A percentile compares a stretch with the other conserved stretches of the same genome.
phyloP scores from a whole-genome alignment of 2,888 invertebrate genomes.

The Labia minor region DNA sequence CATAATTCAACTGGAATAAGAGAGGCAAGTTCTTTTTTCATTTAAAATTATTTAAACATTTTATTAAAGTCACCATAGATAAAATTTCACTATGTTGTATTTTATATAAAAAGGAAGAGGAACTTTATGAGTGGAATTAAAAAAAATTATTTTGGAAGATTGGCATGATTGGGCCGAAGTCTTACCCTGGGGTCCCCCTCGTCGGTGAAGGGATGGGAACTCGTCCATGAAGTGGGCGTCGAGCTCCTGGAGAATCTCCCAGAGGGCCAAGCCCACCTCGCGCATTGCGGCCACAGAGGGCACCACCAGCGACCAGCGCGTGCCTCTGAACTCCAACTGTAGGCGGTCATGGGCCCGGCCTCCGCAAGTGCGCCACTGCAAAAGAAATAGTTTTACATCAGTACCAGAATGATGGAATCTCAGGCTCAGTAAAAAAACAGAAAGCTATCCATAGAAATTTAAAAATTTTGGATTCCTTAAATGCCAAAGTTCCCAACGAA shows the following conservation, averaged over 20 bases:
- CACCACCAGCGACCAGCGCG: conserved; percentile 46
- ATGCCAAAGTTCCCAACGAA: too few species aligned
- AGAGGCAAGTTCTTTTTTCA: too few species aligned
- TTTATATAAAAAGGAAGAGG: too few species aligned
- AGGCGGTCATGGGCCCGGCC: conserved; percentile 49
- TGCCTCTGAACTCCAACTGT: conserved; percentile 48
- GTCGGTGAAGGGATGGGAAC: conserved; percentile 33
- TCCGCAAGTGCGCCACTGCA: conserved; percentile 49
- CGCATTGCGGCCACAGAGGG: conserved; percentile 48
- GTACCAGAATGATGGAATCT: not conserved
- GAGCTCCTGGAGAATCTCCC: conserved; percentile 47
- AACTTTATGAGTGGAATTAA: too few species aligned
- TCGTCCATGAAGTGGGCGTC: conserved; percentile 38
- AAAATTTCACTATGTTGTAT: too few species aligned
- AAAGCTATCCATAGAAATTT: too few species aligned
- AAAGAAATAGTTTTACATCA: not conserved
- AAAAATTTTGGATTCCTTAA: too few species aligned
- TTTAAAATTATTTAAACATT: too few species aligned
- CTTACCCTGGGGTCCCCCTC: conserved; percentile 28
- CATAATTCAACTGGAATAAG: too few species aligned
- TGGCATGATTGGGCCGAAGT: not conserved
- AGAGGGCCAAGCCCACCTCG: conserved; percentile 42
- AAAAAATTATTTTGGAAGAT: too few species aligned
- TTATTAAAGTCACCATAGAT: too few species aligned
- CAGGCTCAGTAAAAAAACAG: too few species aligned